A percentile compares a stretch with the other conserved stretches of the same genome.
These are phyloP conservation scores for Eciton burchellii DNA, from an alignment of 1,140 invertebrate species.

Conservation along the genomic window DNA sequence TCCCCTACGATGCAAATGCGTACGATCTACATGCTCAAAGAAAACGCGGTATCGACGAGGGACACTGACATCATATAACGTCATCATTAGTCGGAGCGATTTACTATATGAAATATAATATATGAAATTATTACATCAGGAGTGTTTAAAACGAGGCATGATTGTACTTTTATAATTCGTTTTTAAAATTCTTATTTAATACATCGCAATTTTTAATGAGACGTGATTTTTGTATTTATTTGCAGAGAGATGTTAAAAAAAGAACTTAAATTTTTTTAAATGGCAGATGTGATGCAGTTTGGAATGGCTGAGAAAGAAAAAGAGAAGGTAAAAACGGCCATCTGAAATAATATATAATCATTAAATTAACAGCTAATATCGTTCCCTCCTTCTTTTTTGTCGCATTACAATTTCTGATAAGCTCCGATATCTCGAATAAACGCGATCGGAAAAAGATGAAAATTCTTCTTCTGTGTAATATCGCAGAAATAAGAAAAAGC, in stretches of 20 bases:
- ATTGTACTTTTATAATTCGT: neutral
- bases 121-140: slow-evolving; percentile 25
- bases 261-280: neutral
- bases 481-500: neutral
- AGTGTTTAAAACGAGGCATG: neutral
- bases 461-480: neutral
- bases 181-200: neutral
- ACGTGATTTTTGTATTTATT: neutral
- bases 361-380: neutral
- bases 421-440: too few species aligned
- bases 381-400: slow-evolving; percentile 6
- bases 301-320: neutral
- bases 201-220: neutral
- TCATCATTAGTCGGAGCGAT: slow-evolving; percentile 13
- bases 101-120: neutral
- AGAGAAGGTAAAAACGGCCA: neutral
- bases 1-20: neutral
- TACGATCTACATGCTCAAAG: slow-evolving; percentile 25
- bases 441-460: neutral
- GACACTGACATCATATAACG: slow-evolving; percentile 8
- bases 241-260: neutral
- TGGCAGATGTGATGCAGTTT: neutral
- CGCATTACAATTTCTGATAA: neutral
- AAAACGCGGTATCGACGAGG: neutral
- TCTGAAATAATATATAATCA: neutral